A percentile compares a stretch with the other conserved stretches of the same genome.
Evolutionary conservation across 1,140 invertebrate species (phyloP).

Genomic region (Diorhabda sublineata): DNA sequence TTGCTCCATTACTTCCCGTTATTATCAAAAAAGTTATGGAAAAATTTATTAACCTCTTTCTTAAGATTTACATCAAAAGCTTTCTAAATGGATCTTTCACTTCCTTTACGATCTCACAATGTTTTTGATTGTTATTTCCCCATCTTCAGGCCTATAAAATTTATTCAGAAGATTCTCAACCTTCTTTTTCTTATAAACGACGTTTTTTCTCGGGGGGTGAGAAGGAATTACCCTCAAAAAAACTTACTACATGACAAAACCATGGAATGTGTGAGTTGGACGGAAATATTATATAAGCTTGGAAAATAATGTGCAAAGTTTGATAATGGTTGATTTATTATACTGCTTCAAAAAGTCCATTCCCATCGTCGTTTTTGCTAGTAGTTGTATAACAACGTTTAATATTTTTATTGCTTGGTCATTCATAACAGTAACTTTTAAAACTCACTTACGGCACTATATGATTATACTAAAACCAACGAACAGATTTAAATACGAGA

Average conservation of each 20-base stretch:
- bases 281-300: background rate
- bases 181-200: background rate
- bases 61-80: background rate
- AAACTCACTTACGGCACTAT: too few relatives aligned
- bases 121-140: constrained; percentile 2
- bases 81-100: background rate
- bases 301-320: background rate
- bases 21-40: constrained; percentile 3
- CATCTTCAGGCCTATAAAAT: background rate
- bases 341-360: too few relatives aligned
- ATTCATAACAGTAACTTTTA: too few relatives aligned
- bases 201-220: background rate
- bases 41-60: background rate
- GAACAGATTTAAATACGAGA: too few relatives aligned
- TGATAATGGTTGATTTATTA: too few relatives aligned
- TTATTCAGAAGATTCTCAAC: background rate
- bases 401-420: too few relatives aligned
- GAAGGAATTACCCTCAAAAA: background rate
- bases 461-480: too few relatives aligned
- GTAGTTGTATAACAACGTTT: too few relatives aligned
- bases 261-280: background rate
- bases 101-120: constrained; percentile 1
- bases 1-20: background rate
- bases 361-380: too few relatives aligned
- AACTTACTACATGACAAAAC: constrained; percentile 2